Percentiles rank a stretch among this genome's conserved stretches.
Conservation (phyloP, 2,797 vertebrate species). For the Danio tinwini region DNA sequence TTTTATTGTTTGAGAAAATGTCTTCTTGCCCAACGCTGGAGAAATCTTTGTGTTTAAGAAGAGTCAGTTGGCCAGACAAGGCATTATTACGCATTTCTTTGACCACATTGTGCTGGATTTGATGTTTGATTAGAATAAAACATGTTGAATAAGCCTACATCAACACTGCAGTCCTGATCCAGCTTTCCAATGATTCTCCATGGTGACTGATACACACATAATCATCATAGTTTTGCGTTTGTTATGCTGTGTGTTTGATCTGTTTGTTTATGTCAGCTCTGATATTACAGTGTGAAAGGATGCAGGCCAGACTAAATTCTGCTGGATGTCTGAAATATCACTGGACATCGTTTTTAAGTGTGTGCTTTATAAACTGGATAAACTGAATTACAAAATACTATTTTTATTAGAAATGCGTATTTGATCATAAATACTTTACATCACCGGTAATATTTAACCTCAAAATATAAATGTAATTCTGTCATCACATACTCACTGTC, state of each 20-base stretch:
- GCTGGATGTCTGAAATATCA: too few species aligned
- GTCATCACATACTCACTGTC: too few species aligned
- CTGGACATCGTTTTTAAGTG: too few species aligned
- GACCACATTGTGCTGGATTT: neutral
- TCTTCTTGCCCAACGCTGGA: conserved; percentile 24
- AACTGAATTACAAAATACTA: too few species aligned
- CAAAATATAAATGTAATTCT: too few species aligned
- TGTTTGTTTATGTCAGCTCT: neutral
- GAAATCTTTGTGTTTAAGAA: conserved; percentile 18
- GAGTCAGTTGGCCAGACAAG: conserved; percentile 8
- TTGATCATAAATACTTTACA: too few species aligned
- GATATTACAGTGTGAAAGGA: neutral
- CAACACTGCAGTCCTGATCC: neutral
- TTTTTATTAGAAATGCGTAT: too few species aligned
- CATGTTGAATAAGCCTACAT: conserved; percentile 1
- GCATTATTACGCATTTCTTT: conserved; percentile 1
- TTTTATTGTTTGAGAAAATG: conserved; percentile 21
- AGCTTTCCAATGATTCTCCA: neutral
- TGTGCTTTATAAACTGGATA: too few species aligned
- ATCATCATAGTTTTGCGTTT: neutral
- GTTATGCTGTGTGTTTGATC: neutral
- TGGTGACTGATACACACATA: neutral
- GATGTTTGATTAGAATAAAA: conserved; percentile 14
- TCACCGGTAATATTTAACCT: too few species aligned
- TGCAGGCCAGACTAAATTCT: neutral